Evolutionary conservation across 2,797 vertebrate species (phyloP), one percentile per base, ranked within the genome.

Genomic region (Emys orbicularis): DNA sequence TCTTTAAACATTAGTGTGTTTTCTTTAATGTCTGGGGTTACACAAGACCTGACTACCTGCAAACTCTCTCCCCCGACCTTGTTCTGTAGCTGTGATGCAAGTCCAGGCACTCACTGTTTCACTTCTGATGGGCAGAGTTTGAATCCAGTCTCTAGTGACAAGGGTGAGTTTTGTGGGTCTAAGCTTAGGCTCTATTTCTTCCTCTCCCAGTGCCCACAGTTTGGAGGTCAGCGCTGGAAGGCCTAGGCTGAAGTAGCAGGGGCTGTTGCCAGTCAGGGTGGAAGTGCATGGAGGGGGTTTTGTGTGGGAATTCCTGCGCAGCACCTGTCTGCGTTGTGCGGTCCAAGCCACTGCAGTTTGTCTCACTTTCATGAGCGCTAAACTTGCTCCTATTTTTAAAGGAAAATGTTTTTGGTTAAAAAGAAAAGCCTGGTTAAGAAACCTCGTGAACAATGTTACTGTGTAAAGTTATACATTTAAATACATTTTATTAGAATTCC

Each of bases 401-500:
- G 54, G 88, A 18, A 10, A 57, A n/a, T 85, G 2, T 7, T 31
- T 25, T 49, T 54, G 52, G 87, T 87, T 90, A 82, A 2, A 5
- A 84, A 44, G 57, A 82, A 84, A 49, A 37, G 87, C 89, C 72
- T 74, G 89, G 5, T 23, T 72, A 72, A 7, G 41, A 37, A 47
- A 18, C 15, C 4, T 16, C 5, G 80, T 82, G 47, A 65, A 1
- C 56, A 74, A 83, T 3, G 3, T 79, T 37, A 18, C 61, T 7
- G 27, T 5, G 49, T 53, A 25, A 91, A 81, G 68, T 89, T 89
- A 82, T 85, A 79, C 57, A 6, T 12, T 37, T 57, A 57, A 81
- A 83, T 44, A 3, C 0, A 5, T 91, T 91, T 96, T 91, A 94
- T 88, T 1, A 4, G 82, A 89, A 97, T 91, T 94, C 79, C 90